Conservation (phyloP, 2,113 vertebrate species). For the Nesogale talazaci region DNA sequence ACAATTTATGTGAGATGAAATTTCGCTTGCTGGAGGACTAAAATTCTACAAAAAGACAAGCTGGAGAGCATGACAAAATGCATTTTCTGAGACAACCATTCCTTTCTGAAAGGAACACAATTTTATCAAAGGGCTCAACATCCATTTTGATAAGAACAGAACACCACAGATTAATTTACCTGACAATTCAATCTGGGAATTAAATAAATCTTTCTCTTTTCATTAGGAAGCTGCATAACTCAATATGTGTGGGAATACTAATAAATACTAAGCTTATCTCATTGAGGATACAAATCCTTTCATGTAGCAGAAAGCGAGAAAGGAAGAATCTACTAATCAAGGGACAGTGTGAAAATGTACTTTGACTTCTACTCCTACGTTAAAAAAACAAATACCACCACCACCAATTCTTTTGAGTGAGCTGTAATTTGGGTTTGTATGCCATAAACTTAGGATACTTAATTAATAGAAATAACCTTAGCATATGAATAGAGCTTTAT, state of each 20-base stretch:
- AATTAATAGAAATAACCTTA: conserved; percentile 19
- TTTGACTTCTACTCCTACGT: conserved; percentile 17
- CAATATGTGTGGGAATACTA: conserved; percentile 33
- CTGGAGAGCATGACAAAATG: background rate
- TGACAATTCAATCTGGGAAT: conserved; percentile 49
- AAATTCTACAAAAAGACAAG: conserved; percentile 43
- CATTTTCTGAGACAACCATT: conserved; percentile 30
- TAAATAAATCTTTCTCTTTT: conserved; percentile 45
- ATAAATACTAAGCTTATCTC: background rate
- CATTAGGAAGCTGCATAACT: conserved; percentile 46
- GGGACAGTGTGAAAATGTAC: background rate
- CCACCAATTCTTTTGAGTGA: background rate
- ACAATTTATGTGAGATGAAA: conserved; percentile 15
- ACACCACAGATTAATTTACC: conserved; percentile 61
- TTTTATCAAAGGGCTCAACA: conserved; percentile 46
- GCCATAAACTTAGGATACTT: background rate
- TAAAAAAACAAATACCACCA: background rate
- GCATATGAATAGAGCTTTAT: background rate
- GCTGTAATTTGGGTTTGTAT: conserved; percentile 9
- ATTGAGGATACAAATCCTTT: background rate
- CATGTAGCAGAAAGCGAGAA: background rate
- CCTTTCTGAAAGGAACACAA: conserved; percentile 45
- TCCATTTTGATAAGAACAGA: conserved; percentile 58
- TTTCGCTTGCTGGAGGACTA: conserved; percentile 3
- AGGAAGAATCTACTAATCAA: conserved; percentile 14